Percentiles rank a stretch among this genome's conserved stretches.
phyloP scores from a whole-genome alignment of 2,888 invertebrate genomes.

The Drosophila histrio region DNA sequence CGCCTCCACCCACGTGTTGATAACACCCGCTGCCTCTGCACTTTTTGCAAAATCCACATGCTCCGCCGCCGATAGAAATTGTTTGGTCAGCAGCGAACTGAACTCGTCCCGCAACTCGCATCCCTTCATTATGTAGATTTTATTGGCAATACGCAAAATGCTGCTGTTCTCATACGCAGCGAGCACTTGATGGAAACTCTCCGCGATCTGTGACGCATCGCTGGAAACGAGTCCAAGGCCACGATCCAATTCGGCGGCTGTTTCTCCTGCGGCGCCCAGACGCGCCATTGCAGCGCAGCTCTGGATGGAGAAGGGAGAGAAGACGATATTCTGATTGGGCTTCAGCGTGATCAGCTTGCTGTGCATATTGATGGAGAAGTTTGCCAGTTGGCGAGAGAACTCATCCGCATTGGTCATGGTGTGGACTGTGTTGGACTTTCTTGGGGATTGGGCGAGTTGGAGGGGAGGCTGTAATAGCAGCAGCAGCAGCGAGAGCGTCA shows the following conservation, averaged over 20 bases:
- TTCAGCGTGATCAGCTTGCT: constrained; percentile 64
- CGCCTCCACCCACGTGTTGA: constrained; percentile 92
- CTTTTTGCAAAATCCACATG: constrained; percentile 87
- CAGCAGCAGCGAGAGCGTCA: constrained; percentile 41
- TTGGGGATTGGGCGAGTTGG: constrained; percentile 16
- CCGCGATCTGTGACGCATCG: constrained; percentile 62
- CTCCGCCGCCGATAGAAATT: constrained; percentile 88
- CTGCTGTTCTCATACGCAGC: constrained; percentile 70
- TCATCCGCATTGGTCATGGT: constrained; percentile 55
- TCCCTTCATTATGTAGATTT: constrained; percentile 87
- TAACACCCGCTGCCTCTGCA: constrained; percentile 85
- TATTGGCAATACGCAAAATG: constrained; percentile 88
- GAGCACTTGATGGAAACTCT: constrained; percentile 74
- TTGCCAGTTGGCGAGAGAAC: constrained; percentile 61
- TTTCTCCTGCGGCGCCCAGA: constrained; percentile 88
- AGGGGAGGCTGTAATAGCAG: constrained; percentile 34
- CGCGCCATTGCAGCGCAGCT: constrained; percentile 89
- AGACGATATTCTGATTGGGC: constrained; percentile 87
- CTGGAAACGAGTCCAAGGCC: constrained; percentile 85
- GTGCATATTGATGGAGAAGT: constrained; percentile 62
- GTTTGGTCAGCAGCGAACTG: constrained; percentile 86
- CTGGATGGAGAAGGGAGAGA: constrained; percentile 91
- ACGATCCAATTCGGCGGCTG: constrained; percentile 86
- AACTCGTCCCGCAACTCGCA: constrained; percentile 86
- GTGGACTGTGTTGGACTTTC: constrained; percentile 4